Evolutionary conservation across 2,797 vertebrate species (phyloP).

Genomic region (Takifugu ocellatus): DNA sequence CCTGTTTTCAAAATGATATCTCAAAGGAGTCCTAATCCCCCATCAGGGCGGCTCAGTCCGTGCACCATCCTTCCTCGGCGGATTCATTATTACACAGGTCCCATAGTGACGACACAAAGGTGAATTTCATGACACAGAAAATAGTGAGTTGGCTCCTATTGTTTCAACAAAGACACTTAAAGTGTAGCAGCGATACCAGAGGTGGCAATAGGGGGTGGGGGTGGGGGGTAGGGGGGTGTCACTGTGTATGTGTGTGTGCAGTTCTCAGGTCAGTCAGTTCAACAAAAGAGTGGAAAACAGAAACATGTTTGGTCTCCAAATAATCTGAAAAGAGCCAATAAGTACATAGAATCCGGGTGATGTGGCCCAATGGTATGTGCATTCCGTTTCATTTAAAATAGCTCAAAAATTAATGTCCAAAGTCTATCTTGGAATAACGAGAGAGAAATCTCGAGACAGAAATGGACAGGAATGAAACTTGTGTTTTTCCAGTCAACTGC

Average conservation of each 20-base stretch:
- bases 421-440: too few species aligned
- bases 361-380: too few species aligned
- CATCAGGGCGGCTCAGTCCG: conserved; percentile 32
- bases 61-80: conserved; percentile 3
- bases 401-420: too few species aligned
- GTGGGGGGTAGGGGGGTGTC: conserved; percentile 16
- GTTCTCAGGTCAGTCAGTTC: conserved; percentile 63
- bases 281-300: not conserved
- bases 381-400: too few species aligned
- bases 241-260: conserved; percentile 46
- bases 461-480: not conserved
- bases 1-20: conserved; percentile 51
- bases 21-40: conserved; percentile 46
- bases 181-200: conserved; percentile 71
- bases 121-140: conserved; percentile 69
- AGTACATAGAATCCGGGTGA: too few species aligned
- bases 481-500: too few species aligned
- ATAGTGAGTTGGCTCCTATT: conserved; percentile 69
- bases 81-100: conserved; percentile 50
- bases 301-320: too few species aligned
- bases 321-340: too few species aligned
- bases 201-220: conserved; percentile 60
- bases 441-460: too few species aligned
- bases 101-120: conserved; percentile 53
- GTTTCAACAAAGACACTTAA: conserved; percentile 72